These are phyloP conservation scores for Drosophila ogumai DNA, from an alignment of 1,140 invertebrate genomes.

Conservation along the genomic window DNA sequence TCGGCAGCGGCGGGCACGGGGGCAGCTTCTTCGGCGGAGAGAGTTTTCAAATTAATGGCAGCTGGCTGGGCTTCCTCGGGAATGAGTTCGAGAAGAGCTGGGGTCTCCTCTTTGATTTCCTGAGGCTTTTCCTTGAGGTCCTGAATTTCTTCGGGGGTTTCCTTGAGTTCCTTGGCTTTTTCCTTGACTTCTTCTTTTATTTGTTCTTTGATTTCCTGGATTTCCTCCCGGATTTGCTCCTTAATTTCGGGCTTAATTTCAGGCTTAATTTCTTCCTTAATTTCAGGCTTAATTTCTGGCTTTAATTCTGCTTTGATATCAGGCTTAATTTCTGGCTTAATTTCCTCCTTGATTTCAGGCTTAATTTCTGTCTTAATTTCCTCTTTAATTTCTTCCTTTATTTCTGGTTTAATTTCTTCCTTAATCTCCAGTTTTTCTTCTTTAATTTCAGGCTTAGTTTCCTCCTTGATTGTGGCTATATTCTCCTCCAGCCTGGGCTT, in stretches of 20 bases:
- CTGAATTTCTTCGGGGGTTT: constrained; percentile 4
- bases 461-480: neutral
- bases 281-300: neutral
- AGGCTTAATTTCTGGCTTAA: constrained; percentile 1
- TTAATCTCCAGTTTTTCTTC: constrained; percentile 1
- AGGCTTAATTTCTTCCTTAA: neutral
- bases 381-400: constrained; percentile 4
- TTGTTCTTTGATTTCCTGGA: constrained; percentile 13
- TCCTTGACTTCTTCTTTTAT: constrained; percentile 13
- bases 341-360: neutral
- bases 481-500: neutral
- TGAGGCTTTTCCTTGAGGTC: neutral
- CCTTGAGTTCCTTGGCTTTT: constrained; percentile 11
- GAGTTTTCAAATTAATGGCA: constrained; percentile 31
- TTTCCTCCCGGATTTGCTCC: neutral
- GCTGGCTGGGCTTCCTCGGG: constrained; percentile 13
- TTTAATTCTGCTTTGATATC: neutral
- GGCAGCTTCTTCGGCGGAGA: constrained; percentile 29
- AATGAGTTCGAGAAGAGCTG: constrained; percentile 1
- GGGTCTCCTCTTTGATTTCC: constrained; percentile 11
- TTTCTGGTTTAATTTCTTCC: neutral
- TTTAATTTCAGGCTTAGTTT: constrained; percentile 1
- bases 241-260: neutral
- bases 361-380: neutral
- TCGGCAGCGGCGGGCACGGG: constrained; percentile 9